Base-by-base conservation (phyloP, 2,797 vertebrate genomes). In the Takifugu rubripes region DNA sequence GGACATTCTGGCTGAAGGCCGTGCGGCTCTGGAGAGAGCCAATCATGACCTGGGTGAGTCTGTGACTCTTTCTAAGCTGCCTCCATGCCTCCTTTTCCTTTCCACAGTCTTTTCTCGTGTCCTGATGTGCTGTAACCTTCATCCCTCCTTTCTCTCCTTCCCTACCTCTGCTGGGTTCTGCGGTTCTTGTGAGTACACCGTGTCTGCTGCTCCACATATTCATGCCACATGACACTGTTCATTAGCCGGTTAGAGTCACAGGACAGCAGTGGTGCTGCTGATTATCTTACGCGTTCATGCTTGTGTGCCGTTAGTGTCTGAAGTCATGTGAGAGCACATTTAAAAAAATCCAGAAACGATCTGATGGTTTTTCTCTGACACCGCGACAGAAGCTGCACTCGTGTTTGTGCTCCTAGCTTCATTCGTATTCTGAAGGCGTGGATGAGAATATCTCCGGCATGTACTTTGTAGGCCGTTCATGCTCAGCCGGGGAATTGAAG, bases 41-140 rank as follows among this genome's bases (percentile, higher is more conserved):
- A 96, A 95, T 49, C 57, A 80, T 6, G 91, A 95, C 40, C 90
- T 97, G 43, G 95, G 94, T 97, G 78, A 76, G 72, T 56, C 29
- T 15, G n/a, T 7, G 8, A 1, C 25, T 21, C 1, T 43, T 33
- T 26, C 3, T 10, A 24, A 9, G 9, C 44, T 21, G 52, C 53
- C 8, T 6, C 8, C 25, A 17, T 54, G n/a, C 48, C 1, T 57
- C 42, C 15, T 15, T 49, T 27, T 3, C 25, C 31, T 49, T 14
- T 44, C 43, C 25, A 7, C 65, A 60, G 11, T 15, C 25, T 21
- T 21, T 21, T 21, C 21, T 21, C 21, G 1, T 21, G 21, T 21
- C 21, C 21, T 21, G 21, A 21, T 21, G 21, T 21, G 21, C 21
- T 21, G 21, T 49, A 46, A 57, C 44, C 14, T 48, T 29, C 5